Base-by-base conservation (phyloP, 2,113 vertebrate species). In the Corynorhinus townsendii region DNA sequence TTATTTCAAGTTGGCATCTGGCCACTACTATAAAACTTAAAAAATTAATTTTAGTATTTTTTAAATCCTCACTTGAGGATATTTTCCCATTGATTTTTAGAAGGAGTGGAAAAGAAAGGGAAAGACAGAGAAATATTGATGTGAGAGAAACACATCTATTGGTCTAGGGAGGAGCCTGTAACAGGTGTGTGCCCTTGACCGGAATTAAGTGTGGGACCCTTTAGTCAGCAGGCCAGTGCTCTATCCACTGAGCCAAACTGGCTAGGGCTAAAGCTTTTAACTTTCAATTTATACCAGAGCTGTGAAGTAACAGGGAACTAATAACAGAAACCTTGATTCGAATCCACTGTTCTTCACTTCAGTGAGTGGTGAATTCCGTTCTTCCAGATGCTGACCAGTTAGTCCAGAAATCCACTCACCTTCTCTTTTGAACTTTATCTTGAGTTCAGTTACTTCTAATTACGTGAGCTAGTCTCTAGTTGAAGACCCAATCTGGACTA, bases 1-100 rank as follows among this genome's bases (percentile, higher is more conserved):
- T 91, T 91, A 17, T 94, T 96, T 94, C 84, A 83, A 91, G 71
- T 96, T 79, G 77, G 33, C 71, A 24, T 84, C 35, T 88, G 26
- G 77, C 94, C 49, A 56, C 62, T 72, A 93, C 72, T 66, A 71
- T 84, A 79, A 62, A 62, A 62, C 59, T 62, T 62, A 28, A 62
- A 59, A 24, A 59, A 59, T 22, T 56, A 22, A 22, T 59, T 26
- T 59, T 59, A 62, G 11, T 26, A 62, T 11, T 62, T 62, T 28
- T 26, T 62, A 5, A 28, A 62, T 62, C 59, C 56, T 28, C 26
- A 62, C 59, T 1, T 4, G 11, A 62, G 59, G 59, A 28, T 62
- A 62, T 62, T 62, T 28, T 62, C 5, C 11, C 59, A 62, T 62
- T 62, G 59, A 62, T 62, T 62, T 62, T 62, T 28, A 62, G 59